These are phyloP conservation scores for Orius insidiosus DNA, from an alignment of 1,140 invertebrate genomes.

Conservation along the genomic window DNA sequence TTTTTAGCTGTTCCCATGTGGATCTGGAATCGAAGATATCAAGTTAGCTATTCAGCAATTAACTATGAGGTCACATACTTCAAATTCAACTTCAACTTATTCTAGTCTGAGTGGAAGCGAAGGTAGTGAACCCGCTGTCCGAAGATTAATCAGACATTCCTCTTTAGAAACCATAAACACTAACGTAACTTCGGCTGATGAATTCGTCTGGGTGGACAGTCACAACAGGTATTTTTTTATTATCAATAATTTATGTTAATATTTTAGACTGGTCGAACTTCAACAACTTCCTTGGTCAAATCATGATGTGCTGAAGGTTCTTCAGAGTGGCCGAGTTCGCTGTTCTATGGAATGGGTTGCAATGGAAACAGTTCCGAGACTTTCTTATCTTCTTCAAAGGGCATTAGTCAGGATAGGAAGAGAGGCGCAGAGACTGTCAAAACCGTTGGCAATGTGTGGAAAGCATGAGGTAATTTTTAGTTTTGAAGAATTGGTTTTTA, in stretches of 20 bases:
- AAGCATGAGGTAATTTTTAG: conserved; percentile 55
- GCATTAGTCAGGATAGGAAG: conserved; percentile 66
- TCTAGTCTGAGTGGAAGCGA: conserved; percentile 70
- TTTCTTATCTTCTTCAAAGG: conserved; percentile 72
- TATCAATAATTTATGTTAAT: not conserved
- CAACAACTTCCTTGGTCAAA: conserved; percentile 81
- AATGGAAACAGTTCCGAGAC: conserved; percentile 61
- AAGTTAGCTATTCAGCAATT: conserved; percentile 74
- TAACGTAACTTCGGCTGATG: conserved; percentile 80
- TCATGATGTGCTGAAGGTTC: conserved; percentile 58
- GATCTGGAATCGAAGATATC: conserved; percentile 70
- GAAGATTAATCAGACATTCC: conserved; percentile 57
- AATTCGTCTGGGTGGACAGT: conserved; percentile 85
- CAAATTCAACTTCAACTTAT: conserved; percentile 53
- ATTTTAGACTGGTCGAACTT: conserved; percentile 55
- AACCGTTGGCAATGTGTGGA: conserved; percentile 58
- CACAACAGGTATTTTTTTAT: conserved; percentile 47
- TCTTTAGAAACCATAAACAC: conserved; percentile 79
- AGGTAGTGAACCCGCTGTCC: conserved; percentile 38
- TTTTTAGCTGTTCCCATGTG: conserved; percentile 43
- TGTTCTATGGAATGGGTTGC: conserved; percentile 61
- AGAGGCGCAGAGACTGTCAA: conserved; percentile 65
- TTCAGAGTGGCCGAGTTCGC: conserved; percentile 57
- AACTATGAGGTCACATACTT: conserved; percentile 66
- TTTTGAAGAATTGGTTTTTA: not conserved